Base-by-base conservation (phyloP, 2,113 vertebrate genomes). In the Nematolebias whitei region DNA sequence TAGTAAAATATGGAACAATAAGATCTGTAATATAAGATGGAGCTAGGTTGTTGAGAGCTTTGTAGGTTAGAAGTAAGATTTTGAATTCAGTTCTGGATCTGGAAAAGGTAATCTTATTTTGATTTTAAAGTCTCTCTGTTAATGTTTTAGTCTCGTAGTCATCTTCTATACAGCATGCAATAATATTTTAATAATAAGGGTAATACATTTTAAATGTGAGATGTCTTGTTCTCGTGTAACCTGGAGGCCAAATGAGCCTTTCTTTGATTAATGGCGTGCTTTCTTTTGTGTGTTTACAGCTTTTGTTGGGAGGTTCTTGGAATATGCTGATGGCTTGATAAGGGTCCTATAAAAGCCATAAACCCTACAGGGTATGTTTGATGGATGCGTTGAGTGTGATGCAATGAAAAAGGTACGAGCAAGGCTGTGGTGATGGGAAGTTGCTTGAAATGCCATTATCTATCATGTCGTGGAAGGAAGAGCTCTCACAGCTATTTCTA, bases 401-500 rank as follows among this genome's bases (percentile, higher is more conserved):
- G 35, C 77, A 75, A 87, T 86, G 69, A 66, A 71, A 64, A 20
- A 75, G 63, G 69, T 76, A 75, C 65, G 62, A 82, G 66, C 50
- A 67, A 62, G 43, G 65, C 71, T 63, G 39, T 58, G 52, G 45
- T 78, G 75, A 85, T 62, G 61, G 68, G 60, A 74, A 50, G 63
- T 64, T 70, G 75, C 45, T 71, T 60, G 63, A 76, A 76, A 76
- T 38, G 41, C 39, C 71, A 77, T 83, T 86, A 81, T 68, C 57
- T 53, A 44, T 77, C 44, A 52, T 75, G 63, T 70, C 64, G 68
- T 61, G 59, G 61, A 68, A 84, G 67, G 61, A 62, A 85, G 76
- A 69, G 75, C 82, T 84, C 63, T 84, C 67, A 63, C 52, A 63
- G 15, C 61, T 56, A 48, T 76, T 68, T 80, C 51, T 65, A 45